Percentiles rank a stretch among this genome's conserved stretches.
phyloP scores from a whole-genome alignment of 2,888 invertebrate species.

The Morpho deidamia region DNA sequence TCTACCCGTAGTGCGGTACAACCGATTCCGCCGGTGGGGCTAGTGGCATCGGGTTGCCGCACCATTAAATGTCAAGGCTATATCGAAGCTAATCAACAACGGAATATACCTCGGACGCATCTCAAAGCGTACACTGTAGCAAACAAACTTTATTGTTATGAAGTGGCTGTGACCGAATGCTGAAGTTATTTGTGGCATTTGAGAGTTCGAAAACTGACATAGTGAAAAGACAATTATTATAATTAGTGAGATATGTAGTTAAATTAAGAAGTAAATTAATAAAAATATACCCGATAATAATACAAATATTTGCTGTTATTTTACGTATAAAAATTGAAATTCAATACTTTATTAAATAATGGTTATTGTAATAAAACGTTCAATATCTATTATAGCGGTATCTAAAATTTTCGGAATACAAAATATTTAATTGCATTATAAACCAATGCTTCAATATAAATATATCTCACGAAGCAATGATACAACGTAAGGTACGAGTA shows the following conservation, averaged over 20 bases:
- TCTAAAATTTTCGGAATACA: too few species aligned
- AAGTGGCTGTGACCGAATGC: slow-evolving; percentile 72
- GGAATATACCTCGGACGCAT: slow-evolving; percentile 39
- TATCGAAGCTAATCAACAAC: slow-evolving; percentile 43
- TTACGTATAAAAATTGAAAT: background rate
- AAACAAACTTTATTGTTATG: slow-evolving; percentile 45
- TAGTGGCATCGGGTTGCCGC: slow-evolving; percentile 45
- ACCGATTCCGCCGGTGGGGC: slow-evolving; percentile 70
- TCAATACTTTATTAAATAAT: too few species aligned
- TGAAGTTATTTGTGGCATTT: slow-evolving; percentile 48
- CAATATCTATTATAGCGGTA: too few species aligned
- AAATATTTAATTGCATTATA: too few species aligned
- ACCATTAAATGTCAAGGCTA: slow-evolving; percentile 67
- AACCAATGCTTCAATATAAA: too few species aligned
- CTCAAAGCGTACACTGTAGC: slow-evolving; percentile 26
- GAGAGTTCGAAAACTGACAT: slow-evolving; percentile 28
- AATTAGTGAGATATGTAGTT: slow-evolving; percentile 9
- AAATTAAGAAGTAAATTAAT: slow-evolving; percentile 11
- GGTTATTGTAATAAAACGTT: too few species aligned
- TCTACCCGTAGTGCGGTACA: slow-evolving; percentile 60
- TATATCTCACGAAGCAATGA: too few species aligned
- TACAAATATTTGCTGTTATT: background rate
- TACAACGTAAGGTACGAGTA: too few species aligned
- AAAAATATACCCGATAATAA: background rate
- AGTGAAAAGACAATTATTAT: slow-evolving; percentile 15